These are phyloP conservation scores for Meiosimyza platycephala DNA, from an alignment of 2,888 invertebrate genomes.

Conservation along the genomic window DNA sequence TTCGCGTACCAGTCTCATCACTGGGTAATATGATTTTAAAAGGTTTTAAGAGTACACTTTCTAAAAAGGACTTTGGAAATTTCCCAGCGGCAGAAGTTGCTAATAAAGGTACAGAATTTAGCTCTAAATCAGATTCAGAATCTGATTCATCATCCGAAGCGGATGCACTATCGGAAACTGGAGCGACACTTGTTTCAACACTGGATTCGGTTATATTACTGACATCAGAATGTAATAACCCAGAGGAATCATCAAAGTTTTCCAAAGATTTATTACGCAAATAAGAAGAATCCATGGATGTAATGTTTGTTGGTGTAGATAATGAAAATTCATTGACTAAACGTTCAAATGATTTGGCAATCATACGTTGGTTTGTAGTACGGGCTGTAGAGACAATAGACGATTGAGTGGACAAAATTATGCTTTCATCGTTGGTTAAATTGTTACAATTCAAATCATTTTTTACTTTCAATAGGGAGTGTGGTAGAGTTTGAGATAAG, in stretches of 20 bases:
- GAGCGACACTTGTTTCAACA: slow-evolving; percentile 27
- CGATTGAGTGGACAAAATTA: neutral
- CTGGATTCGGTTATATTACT: neutral
- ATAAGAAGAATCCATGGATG: slow-evolving; percentile 63
- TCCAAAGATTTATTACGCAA: slow-evolving; percentile 65
- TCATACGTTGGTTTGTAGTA: slow-evolving; percentile 69
- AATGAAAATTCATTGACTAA: slow-evolving; percentile 66
- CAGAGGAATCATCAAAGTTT: slow-evolving; percentile 65
- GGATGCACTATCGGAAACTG: slow-evolving; percentile 31
- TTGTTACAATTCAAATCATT: slow-evolving; percentile 42
- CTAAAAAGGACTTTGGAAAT: slow-evolving; percentile 63
- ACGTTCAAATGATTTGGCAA: slow-evolving; percentile 71
- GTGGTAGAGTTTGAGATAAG: slow-evolving; percentile 51
- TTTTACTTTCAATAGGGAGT: slow-evolving; percentile 49
- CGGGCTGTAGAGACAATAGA: slow-evolving; percentile 19
- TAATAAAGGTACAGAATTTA: slow-evolving; percentile 69
- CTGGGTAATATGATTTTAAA: slow-evolving; percentile 62
- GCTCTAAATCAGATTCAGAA: slow-evolving; percentile 72
- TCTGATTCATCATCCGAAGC: slow-evolving; percentile 43
- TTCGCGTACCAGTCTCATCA: slow-evolving; percentile 59
- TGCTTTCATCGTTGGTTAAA: neutral
- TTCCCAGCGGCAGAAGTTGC: slow-evolving; percentile 46
- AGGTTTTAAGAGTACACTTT: slow-evolving; percentile 61
- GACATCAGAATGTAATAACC: slow-evolving; percentile 38
- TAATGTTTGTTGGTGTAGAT: slow-evolving; percentile 51